These are phyloP conservation scores for Lasioglossum villosulum DNA, from an alignment of 2,888 invertebrate species.

Conservation along the genomic window DNA sequence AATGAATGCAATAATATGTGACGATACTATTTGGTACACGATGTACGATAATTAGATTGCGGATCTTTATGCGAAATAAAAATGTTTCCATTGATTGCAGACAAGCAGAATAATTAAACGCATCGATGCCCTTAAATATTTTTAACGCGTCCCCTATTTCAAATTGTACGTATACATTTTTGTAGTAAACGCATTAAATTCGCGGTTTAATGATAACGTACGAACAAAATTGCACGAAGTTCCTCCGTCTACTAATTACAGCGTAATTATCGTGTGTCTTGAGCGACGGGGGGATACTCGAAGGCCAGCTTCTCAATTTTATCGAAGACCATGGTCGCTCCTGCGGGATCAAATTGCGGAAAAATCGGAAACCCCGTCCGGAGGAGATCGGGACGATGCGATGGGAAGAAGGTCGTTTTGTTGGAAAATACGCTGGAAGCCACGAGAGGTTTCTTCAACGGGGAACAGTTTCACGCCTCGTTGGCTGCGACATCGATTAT, in stretches of 20 bases:
- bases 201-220: too few relatives aligned
- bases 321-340: neutral
- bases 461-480: conserved; percentile 48
- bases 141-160: too few relatives aligned
- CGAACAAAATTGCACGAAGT: neutral
- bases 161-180: too few relatives aligned
- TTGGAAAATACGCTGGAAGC: conserved; percentile 1
- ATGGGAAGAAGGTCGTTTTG: neutral
- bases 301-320: neutral
- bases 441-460: conserved; percentile 15
- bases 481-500: conserved; percentile 41
- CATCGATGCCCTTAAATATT: too few relatives aligned
- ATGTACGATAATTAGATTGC: neutral
- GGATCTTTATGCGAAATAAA: too few relatives aligned
- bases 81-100: too few relatives aligned
- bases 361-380: neutral
- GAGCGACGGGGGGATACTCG: neutral
- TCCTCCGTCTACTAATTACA: neutral
- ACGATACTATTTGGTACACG: neutral
- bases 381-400: neutral
- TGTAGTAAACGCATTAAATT: too few relatives aligned
- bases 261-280: neutral
- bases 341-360: neutral
- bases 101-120: too few relatives aligned
- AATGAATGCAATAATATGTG: neutral